These are phyloP conservation scores for Dexiosoma caninum DNA, from an alignment of 2,888 invertebrate species.

Conservation along the genomic window DNA sequence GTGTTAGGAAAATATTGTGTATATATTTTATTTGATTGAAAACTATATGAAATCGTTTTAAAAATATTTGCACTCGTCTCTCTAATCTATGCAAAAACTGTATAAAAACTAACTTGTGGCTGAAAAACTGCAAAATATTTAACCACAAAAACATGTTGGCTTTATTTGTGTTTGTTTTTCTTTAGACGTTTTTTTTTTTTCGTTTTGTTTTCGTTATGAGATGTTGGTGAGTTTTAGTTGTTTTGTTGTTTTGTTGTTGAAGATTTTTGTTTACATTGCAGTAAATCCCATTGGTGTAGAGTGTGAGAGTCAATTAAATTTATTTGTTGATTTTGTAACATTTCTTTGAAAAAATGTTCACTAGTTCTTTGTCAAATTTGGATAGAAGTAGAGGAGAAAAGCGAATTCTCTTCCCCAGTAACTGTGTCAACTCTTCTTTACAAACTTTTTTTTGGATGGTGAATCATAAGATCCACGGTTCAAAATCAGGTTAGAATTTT, in stretches of 20 bases:
- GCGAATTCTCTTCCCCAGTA: too few relatives aligned
- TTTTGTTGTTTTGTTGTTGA: conserved; percentile 34
- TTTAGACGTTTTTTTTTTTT: conserved; percentile 7
- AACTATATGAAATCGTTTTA: neutral
- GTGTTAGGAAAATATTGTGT: neutral
- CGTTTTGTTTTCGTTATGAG: conserved; percentile 7
- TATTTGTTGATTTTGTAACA: neutral
- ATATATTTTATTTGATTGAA: neutral
- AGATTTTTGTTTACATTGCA: conserved; percentile 26
- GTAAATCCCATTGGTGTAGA: conserved; percentile 4
- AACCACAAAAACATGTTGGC: conserved; percentile 48
- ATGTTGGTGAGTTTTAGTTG: conserved; percentile 39
- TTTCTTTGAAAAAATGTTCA: too few relatives aligned
- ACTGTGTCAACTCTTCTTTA: too few relatives aligned
- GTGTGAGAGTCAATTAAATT: neutral
- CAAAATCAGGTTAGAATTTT: too few relatives aligned
- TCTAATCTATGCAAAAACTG: conserved; percentile 57
- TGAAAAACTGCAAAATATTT: conserved; percentile 44
- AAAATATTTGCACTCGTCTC: neutral
- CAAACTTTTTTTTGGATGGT: too few relatives aligned
- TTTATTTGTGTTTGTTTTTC: conserved; percentile 6
- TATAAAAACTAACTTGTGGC: conserved; percentile 61
- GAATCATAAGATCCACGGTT: too few relatives aligned
- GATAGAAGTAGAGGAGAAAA: too few relatives aligned
- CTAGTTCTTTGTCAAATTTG: too few relatives aligned